These are phyloP conservation scores for Steromphala cineraria DNA, from an alignment of 2,888 invertebrate genomes.

Conservation along the genomic window DNA sequence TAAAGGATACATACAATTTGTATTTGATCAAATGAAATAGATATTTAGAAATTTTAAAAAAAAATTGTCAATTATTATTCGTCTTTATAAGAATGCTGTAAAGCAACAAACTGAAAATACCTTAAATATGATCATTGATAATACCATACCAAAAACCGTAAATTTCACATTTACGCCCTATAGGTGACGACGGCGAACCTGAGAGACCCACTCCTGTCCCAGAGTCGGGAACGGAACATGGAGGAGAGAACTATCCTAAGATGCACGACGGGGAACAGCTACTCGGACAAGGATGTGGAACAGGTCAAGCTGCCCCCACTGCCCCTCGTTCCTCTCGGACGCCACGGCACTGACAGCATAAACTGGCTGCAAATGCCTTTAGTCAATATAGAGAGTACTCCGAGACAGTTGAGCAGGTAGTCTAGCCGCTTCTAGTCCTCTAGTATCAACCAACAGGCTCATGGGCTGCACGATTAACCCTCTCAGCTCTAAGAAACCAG, in stretches of 20 bases:
- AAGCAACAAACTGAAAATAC: too few species aligned
- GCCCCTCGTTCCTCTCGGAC: slow-evolving; percentile 71
- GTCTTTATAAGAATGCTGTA: too few species aligned
- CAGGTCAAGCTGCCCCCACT: slow-evolving; percentile 68
- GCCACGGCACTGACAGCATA: slow-evolving; percentile 69
- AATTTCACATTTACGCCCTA: neutral
- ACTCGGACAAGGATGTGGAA: slow-evolving; percentile 66
- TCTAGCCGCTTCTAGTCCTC: neutral
- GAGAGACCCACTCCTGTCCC: slow-evolving; percentile 67
- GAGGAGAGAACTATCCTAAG: slow-evolving; percentile 69
- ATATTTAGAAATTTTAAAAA: too few species aligned
- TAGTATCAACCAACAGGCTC: too few species aligned
- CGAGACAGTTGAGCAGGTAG: slow-evolving; percentile 68
- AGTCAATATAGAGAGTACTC: slow-evolving; percentile 71
- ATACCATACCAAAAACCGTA: too few species aligned
- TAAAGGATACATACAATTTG: too few species aligned
- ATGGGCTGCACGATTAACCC: too few species aligned
- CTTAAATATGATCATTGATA: too few species aligned
- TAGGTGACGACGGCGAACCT: slow-evolving; percentile 62
- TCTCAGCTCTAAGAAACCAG: too few species aligned
- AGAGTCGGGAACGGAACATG: slow-evolving; percentile 57
- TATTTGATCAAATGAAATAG: too few species aligned
- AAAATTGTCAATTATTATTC: too few species aligned
- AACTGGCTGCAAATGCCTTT: slow-evolving; percentile 71
- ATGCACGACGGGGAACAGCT: slow-evolving; percentile 68